Evolutionary conservation across 2,113 vertebrate genomes (phyloP).

Genomic region (Nyctereutes procyonoides): DNA sequence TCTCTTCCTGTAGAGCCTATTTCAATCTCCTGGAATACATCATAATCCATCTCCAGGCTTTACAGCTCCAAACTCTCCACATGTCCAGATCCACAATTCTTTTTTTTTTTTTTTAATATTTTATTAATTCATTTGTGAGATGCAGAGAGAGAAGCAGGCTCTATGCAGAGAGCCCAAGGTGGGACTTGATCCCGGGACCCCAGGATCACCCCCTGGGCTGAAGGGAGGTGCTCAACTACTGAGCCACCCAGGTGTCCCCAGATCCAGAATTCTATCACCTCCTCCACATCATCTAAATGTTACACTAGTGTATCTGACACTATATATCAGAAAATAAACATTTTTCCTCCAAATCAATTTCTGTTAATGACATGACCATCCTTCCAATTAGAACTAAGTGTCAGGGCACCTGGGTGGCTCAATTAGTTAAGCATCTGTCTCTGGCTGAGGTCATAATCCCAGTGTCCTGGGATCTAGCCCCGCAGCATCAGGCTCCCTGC

Average conservation of each 20-base stretch:
- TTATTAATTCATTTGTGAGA: too few species aligned
- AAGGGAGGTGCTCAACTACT: too few species aligned
- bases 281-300: neutral
- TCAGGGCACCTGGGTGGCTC: too few species aligned
- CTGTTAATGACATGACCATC: conserved; percentile 7
- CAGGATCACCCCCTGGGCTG: too few species aligned
- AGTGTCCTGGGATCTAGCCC: too few species aligned
- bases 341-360: neutral
- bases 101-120: too few species aligned
- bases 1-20: neutral
- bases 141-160: too few species aligned
- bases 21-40: neutral
- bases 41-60: neutral
- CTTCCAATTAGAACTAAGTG: neutral
- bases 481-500: too few species aligned
- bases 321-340: neutral
- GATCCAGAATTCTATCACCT: neutral
- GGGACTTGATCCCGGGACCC: too few species aligned
- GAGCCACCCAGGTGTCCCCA: neutral
- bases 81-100: conserved; percentile 6
- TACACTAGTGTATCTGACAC: neutral
- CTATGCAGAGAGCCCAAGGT: too few species aligned
- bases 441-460: too few species aligned
- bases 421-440: too few species aligned
- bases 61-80: neutral